These are phyloP conservation scores for Dolichallabes microphthalmus DNA, from an alignment of 2,113 vertebrate genomes.

Conservation along the genomic window DNA sequence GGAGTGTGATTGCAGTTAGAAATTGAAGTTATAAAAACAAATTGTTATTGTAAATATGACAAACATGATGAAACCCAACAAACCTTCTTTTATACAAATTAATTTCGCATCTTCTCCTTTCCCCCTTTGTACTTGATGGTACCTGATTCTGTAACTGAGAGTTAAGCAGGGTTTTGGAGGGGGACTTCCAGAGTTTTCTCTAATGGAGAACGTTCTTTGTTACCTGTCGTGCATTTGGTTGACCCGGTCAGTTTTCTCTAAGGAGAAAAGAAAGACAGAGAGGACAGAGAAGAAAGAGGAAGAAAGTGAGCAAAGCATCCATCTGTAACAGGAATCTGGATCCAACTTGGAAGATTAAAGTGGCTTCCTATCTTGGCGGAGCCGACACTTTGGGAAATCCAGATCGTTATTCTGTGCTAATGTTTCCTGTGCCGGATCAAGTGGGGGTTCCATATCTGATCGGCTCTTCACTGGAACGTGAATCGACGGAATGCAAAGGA, in stretches of 20 bases:
- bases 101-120: neutral
- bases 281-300: constrained; percentile 40
- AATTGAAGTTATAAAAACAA: neutral
- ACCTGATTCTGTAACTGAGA: neutral
- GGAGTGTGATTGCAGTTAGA: neutral
- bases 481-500: constrained; percentile 60
- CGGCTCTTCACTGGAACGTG: constrained; percentile 63
- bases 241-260: constrained; percentile 28
- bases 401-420: constrained; percentile 58
- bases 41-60: neutral
- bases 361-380: constrained; percentile 52
- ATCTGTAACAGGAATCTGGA: constrained; percentile 42
- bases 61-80: neutral
- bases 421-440: constrained; percentile 61
- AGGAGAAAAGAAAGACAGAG: constrained; percentile 31
- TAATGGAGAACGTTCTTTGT: constrained; percentile 24
- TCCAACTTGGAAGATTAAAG: constrained; percentile 62
- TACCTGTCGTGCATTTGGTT: constrained; percentile 54
- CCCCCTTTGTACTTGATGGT: neutral
- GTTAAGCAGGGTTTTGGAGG: neutral
- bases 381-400: constrained; percentile 57
- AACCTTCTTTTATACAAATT: neutral
- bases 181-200: constrained; percentile 35
- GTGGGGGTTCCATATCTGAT: constrained; percentile 64
- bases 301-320: constrained; percentile 25